Base-by-base conservation (phyloP, 2,797 vertebrate species). In the Mormyrops attenuatus region DNA sequence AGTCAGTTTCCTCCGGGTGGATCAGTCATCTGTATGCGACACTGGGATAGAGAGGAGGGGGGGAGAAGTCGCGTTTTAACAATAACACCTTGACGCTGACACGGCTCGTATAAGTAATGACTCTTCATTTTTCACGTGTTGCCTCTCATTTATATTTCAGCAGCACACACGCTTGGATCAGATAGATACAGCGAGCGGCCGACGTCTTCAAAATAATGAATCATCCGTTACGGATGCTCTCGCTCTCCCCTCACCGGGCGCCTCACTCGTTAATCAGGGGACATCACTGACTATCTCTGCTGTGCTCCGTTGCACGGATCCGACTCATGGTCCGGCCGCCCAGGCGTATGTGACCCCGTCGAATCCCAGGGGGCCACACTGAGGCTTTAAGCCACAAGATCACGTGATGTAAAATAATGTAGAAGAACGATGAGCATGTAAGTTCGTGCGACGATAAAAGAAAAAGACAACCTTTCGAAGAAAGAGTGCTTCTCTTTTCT, bases 91-190 rank as follows among this genome's bases (percentile, higher is more conserved):
- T 93, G 93, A 94, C 93, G 95, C 91, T 95, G 96, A 96, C 95
- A 96, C 93, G 95, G 95, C 90, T 94, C 96, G 95, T 95, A 94
- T 93, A 94, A 95, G 93, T 96, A 97, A 96, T 95, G 96, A 92
- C 93, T 95, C 94, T 95, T 94, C 94, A 96, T 97, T 97, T 97
- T 96, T 97, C 96, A 96, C 95, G 93, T 96, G 96, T 96, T 96
- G 95, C 95, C 95, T 96, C 95, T 96, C 95, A 96, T 97, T 97
- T 96, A 95, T 96, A 96, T 95, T 94, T 94, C 94, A 95, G 95
- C 93, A 95, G 95, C 94, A 94, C 94, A 95, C 94, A 94, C 89
- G 94, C 95, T 95, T 94, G 95, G 95, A 96, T 95, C 93, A 91
- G 93, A 92, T 94, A 95, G 63, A 82, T 96, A 96, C 13, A 53